Evolutionary conservation across 2,113 vertebrate genomes (phyloP).

Genomic region (Oryzias woworae): DNA sequence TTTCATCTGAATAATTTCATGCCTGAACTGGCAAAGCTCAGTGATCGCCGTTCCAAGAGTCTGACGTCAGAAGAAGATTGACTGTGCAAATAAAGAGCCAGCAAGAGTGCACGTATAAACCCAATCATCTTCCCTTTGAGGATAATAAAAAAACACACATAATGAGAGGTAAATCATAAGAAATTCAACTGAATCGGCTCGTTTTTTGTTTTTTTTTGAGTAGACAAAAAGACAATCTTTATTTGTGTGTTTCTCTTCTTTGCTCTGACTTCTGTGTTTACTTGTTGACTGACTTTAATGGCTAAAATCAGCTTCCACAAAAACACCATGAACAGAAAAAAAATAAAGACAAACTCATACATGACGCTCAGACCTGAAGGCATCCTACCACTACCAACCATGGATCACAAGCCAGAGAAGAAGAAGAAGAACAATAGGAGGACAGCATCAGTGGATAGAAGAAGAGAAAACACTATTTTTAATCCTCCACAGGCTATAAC

Average conservation of each 20-base stretch:
- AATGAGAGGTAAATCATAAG: conserved; percentile 46
- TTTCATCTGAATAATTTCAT: conserved; percentile 74
- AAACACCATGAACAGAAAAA: conserved; percentile 71
- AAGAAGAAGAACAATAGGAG: conserved; percentile 66
- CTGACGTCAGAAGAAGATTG: conserved; percentile 49
- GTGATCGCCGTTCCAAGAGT: conserved; percentile 27
- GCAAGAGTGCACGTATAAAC: conserved; percentile 34
- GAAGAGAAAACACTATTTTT: conserved; percentile 57
- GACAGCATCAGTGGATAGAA: conserved; percentile 70
- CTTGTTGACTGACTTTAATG: conserved; percentile 55
- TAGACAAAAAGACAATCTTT: conserved; percentile 78
- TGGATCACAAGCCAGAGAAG: conserved; percentile 69
- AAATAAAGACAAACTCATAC: conserved; percentile 69
- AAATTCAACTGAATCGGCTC: conserved; percentile 51
- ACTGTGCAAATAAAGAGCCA: conserved; percentile 36
- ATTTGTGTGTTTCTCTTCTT: conserved; percentile 76
- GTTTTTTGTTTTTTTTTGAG: conserved; percentile 30
- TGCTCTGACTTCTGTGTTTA: conserved; percentile 65
- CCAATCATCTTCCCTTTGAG: conserved; percentile 34
- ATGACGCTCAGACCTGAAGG: conserved; percentile 68
- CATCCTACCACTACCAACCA: conserved; percentile 70
- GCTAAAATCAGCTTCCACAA: conserved; percentile 59
- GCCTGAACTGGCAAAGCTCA: conserved; percentile 69
- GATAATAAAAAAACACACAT: background rate
- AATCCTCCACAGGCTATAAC: conserved; percentile 71